phyloP scores from a whole-genome alignment of 2,797 vertebrate species.

The Capromys pilorides region DNA sequence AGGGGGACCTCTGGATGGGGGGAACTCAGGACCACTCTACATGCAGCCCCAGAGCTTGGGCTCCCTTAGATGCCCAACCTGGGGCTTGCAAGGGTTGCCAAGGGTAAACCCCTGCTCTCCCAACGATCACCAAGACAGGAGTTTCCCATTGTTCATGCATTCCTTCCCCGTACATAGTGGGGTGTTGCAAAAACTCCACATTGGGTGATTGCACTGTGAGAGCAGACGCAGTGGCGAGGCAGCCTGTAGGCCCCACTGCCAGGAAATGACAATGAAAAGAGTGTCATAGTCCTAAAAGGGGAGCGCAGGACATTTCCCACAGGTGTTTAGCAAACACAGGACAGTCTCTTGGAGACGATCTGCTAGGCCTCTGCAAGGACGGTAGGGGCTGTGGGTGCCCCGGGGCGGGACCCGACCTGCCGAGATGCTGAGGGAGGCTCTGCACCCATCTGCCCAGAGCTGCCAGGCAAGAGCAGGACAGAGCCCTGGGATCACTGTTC shows the following conservation, averaged over 20 bases:
- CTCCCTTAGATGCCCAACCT: neutral
- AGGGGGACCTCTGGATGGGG: neutral
- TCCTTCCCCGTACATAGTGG: neutral
- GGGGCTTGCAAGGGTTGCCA: neutral
- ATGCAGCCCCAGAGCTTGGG: neutral
- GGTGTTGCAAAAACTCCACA: neutral
- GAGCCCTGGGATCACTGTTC: too few relatives aligned
- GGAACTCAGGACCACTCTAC: accelerated
- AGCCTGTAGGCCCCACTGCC: too few relatives aligned
- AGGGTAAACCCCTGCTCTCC: neutral
- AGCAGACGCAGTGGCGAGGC: neutral
- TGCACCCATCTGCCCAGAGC: too few relatives aligned
- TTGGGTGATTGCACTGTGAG: too few relatives aligned
- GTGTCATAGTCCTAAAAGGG: neutral
- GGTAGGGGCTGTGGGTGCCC: accelerated
- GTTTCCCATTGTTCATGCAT: neutral
- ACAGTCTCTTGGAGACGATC: neutral
- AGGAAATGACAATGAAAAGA: neutral
- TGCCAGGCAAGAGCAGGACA: neutral
- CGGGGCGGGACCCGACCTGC: too few relatives aligned
- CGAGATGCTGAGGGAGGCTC: neutral
- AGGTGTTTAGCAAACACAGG: neutral
- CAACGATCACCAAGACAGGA: neutral
- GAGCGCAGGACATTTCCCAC: neutral
- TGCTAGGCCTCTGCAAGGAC: too few relatives aligned